Evolutionary conservation across 64 coral and sea anemone species (phyloP).

Genomic region (Montipora capricornis): DNA sequence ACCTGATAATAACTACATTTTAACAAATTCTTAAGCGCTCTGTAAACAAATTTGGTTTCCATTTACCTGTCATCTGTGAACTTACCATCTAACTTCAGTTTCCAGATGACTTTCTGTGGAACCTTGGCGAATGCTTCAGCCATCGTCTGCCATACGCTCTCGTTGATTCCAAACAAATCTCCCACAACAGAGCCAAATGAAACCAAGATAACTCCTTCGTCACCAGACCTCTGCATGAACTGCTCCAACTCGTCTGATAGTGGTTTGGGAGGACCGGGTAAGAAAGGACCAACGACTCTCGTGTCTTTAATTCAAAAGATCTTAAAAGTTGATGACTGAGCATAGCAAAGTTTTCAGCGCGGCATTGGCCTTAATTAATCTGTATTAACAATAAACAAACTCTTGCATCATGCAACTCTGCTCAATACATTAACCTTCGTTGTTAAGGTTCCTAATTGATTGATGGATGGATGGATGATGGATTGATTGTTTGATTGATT

Average conservation of each 20-base stretch:
- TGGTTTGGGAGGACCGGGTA: slow-evolving; percentile 64
- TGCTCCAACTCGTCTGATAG: slow-evolving; percentile 67
- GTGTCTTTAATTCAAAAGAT: slow-evolving; percentile 13
- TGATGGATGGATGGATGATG: too few species aligned
- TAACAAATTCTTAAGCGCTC: too few species aligned
- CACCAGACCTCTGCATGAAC: slow-evolving; percentile 62
- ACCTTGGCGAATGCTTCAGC: slow-evolving; percentile 49
- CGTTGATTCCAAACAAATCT: neutral
- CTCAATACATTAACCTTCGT: too few species aligned
- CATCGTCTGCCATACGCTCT: slow-evolving; percentile 6
- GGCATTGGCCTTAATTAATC: too few species aligned
- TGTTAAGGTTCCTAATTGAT: too few species aligned
- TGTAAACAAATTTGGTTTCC: too few species aligned
- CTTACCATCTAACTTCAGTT: slow-evolving; percentile 5
- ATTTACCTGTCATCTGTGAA: neutral
- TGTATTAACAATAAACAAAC: too few species aligned
- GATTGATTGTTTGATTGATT: neutral
- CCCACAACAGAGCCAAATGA: slow-evolving; percentile 71
- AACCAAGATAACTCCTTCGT: slow-evolving; percentile 74
- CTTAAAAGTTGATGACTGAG: neutral
- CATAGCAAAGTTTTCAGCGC: too few species aligned
- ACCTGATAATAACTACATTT: too few species aligned
- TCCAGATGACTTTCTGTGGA: slow-evolving; percentile 44
- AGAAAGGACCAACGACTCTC: slow-evolving; percentile 61
- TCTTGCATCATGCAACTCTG: too few species aligned